Percentiles rank a stretch among this genome's conserved stretches.
phyloP scores from a whole-genome alignment of 2,113 vertebrate species.

The Dasypus novemcinctus region DNA sequence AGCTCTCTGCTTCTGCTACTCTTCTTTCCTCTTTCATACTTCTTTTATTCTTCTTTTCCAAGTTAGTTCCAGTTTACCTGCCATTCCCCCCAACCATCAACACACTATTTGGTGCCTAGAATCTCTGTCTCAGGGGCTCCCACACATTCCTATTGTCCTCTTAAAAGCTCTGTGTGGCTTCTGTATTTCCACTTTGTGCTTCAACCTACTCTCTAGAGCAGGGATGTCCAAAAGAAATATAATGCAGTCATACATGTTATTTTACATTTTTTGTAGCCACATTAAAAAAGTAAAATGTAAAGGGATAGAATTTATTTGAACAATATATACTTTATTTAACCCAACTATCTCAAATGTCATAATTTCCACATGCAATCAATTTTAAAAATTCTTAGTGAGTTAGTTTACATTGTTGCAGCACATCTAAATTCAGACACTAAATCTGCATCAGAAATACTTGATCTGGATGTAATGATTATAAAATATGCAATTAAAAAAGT shows the following conservation, averaged over 20 bases:
- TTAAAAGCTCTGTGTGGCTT: not conserved
- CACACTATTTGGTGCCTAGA: not conserved
- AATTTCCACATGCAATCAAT: not conserved
- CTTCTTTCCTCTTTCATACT: not conserved
- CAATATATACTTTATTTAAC: not conserved
- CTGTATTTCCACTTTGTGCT: not conserved
- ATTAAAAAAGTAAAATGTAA: constrained; percentile 2
- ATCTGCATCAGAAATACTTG: constrained; percentile 32
- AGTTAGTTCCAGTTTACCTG: not conserved
- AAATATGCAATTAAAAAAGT: not conserved
- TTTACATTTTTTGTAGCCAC: not conserved
- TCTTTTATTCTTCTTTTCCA: not conserved
- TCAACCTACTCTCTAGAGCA: not conserved
- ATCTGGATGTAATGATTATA: constrained; percentile 12
- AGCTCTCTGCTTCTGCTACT: not conserved
- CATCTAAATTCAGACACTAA: not conserved
- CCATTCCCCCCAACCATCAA: not conserved
- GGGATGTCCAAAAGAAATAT: not conserved
- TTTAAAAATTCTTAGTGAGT: not conserved
- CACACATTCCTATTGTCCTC: not conserved
- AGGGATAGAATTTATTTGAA: not conserved
- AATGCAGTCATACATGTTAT: not conserved
- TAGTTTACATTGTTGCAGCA: not conserved
- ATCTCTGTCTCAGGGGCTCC: not conserved
- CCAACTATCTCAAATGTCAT: not conserved